Evolutionary conservation across 2,113 vertebrate species (phyloP), one percentile per base, ranked within the genome.

Genomic region (Entelurus aequoreus): DNA sequence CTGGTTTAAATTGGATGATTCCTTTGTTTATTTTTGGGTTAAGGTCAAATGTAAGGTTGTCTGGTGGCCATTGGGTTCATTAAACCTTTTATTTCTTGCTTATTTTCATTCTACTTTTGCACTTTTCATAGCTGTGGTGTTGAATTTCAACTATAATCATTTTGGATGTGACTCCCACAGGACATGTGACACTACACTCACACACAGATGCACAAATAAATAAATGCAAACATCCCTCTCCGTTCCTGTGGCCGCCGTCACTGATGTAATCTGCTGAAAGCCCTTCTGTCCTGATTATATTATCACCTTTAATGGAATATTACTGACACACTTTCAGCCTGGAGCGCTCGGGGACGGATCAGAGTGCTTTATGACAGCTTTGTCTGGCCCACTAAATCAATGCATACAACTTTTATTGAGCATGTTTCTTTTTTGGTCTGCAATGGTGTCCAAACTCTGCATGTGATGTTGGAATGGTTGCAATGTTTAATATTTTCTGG

Each of bases 251-350:
- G 46, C 19, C 40, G 40, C 40, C 6, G 40, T 9, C 10, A 9
- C 40, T 46, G 42, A 61, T 5, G 16, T 86, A 86, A 87, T 86
- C 84, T 80, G 73, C 65, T 80, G 77, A 87, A 81, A 85, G 69
- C 80, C 74, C 69, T 2, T 5, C 76, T 67, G 72, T 73, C 65
- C 78, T 71, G 65, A 84, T 83, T 76, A 70, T 69, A 77, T 85
- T 84, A 79, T 85, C 82, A 86, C 82, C 81, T 85, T 80, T 86
- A 84, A 85, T 86, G 74, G 84, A 84, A 77, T 83, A 78, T 79
- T 73, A 66, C 71, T 82, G 79, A 81, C 79, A 82, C 72, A 75
- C 67, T 79, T 79, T 69, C 55, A 67, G 54, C 63, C 50, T 44
- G 40, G 60, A 47, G 9, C 55, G 49, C 36, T 56, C 12, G n/a